Base-by-base conservation (phyloP, 2,797 vertebrate genomes). In the Knipowitschia caucasica region DNA sequence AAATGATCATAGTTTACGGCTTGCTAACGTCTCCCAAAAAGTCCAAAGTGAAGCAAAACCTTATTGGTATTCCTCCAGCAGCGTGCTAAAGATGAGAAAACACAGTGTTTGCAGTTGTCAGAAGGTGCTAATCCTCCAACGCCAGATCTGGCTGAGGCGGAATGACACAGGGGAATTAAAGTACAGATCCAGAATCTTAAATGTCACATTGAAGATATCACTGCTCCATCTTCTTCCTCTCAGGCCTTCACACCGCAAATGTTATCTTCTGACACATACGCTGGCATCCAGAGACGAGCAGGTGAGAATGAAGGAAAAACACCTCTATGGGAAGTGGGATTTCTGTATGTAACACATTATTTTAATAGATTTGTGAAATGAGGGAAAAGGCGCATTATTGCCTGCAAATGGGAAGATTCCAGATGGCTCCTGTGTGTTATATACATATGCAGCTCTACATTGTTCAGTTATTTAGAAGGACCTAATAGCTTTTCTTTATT, bases 31-130 rank as follows among this genome's bases (percentile, higher is more conserved):
- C 36, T 53, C 44, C 47, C 17, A 15, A 34, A 43, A 63, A 69
- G 67, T 49, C 49, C 49, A 64, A n/a, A 44, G 24, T 5, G 15
- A 24, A 63, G 63, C 54, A 39, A 64, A 69, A 9, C 42, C 64
- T 36, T 44, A 75, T 78, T 77, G 49, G 36, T 62, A 82, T 82
- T 83, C 77, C 23, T 4, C 2, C 46, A 38, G 75, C 50, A 62
- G 68, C 52, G 52, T 36, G 56, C 51, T 77, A 61, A 81, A 79
- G 73, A 81, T 67, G 68, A 78, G 62, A 62, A 81, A 78, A 65
- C 71, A 66, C 75, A 71, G 56, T 77, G 77, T 84, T 82, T 76
- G 69, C 68, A 14, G 50, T 84, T 83, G 78, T 73, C 78, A 69
- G 68, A 52, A 70, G 64, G 71, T 65, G 77, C 62, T 85, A 82